Base-by-base conservation (phyloP, 2,113 vertebrate genomes). In the Loxodonta africana region DNA sequence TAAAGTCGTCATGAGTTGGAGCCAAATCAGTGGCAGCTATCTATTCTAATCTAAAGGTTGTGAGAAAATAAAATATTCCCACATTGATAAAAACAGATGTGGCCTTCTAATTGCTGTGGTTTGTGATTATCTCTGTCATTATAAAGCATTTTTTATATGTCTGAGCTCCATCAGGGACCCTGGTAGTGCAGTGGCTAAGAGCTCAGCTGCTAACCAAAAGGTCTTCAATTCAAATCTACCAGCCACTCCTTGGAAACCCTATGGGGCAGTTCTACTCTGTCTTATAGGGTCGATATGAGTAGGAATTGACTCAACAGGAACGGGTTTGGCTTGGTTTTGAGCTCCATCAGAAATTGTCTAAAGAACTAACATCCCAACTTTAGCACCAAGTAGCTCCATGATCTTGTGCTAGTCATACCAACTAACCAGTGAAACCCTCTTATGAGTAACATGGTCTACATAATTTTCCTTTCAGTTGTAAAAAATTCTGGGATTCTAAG, bases 401-500 rank as follows among this genome's bases (percentile, higher is more conserved):
- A 86, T 33, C 48, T 95, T 76, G 26, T 28, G 8, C 17, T 83
- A 91, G 83, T n/a, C 74, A 1, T 60, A 71, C 26, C 65, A 1
- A 60, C 87, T 30, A 28, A 33, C 44, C 17, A 46, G 53, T 74
- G 62, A 81, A 84, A 7, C 5, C 37, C 30, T 78, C 20, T 53
- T 84, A 78, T 15, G 41, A 78, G 28, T 80, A 21, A 60, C 20
- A 60, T 62, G 46, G 17, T 89, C 33, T 85, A 71, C 44, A 60
- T 33, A 4, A 77, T 69, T 93, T 89, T 94, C 28, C 67, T 65
- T 57, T 76, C 67, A 69, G 14, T 94, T 86, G 14, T 78, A 76
- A 96, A 95, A 95, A 94, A 67, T 74, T 78, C 14, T 83, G 21
- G 88, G 85, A 78, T 91, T 92, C 21, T 26, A 21, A 83, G 21